Evolutionary conservation across 2,888 invertebrate species (phyloP).

Genomic region (Thysanoteuthis rhombus): DNA sequence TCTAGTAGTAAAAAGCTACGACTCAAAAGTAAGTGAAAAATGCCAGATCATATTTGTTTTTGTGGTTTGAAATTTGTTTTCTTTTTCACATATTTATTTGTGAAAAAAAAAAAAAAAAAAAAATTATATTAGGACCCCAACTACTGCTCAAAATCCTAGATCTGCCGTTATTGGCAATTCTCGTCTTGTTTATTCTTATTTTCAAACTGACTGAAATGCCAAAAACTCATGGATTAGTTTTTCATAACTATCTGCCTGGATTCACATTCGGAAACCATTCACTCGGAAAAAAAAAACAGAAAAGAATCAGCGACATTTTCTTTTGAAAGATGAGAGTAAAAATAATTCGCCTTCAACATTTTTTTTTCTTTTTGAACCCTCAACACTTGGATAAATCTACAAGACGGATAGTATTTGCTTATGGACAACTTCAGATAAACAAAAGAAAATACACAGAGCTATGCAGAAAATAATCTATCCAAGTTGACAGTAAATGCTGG

Average conservation of each 20-base stretch:
- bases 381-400: not conserved
- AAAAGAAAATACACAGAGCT: not conserved
- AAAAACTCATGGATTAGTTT: not conserved
- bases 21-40: too few species aligned
- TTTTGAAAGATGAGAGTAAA: not conserved
- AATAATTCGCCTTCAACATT: not conserved
- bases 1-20: too few species aligned
- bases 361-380: not conserved
- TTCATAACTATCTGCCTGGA: not conserved
- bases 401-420: not conserved
- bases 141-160: too few species aligned
- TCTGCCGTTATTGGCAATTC: not conserved
- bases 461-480: not conserved
- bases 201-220: not conserved
- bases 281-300: too few species aligned
- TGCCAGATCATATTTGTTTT: too few species aligned
- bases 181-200: not conserved
- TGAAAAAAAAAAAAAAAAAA: too few species aligned
- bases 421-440: not conserved
- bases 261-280: not conserved
- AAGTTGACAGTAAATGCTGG: not conserved
- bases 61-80: too few species aligned
- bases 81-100: too few species aligned
- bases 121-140: too few species aligned
- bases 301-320: not conserved